phyloP scores from a whole-genome alignment of 2,888 invertebrate species.

The Heliconius aoede region DNA sequence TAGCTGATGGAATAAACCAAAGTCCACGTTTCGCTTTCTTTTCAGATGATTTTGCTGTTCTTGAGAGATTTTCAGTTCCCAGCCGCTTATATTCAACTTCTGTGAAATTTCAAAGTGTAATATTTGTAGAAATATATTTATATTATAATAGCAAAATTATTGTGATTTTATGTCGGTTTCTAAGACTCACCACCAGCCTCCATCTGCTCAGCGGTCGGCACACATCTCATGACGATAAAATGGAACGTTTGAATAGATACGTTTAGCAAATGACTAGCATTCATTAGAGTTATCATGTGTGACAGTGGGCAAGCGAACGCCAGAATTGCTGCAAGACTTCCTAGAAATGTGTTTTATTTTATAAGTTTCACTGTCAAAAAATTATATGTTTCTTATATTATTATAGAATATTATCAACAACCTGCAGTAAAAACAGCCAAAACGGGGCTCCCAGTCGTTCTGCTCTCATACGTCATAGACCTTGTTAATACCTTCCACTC shows the following conservation, averaged over 20 bases:
- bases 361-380: background rate
- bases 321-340: constrained; percentile 85
- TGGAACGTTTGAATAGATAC: constrained; percentile 78
- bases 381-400: background rate
- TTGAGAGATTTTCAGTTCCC: constrained; percentile 64
- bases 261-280: constrained; percentile 81
- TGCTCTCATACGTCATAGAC: constrained; percentile 84
- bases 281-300: constrained; percentile 85
- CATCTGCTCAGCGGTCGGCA: constrained; percentile 81
- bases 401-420: constrained; percentile 49
- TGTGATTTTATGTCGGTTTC: background rate
- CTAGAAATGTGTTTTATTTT: constrained; percentile 63
- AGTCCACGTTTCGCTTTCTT: constrained; percentile 72
- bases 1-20: constrained; percentile 81
- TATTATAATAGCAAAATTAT: background rate
- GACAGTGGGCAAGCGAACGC: constrained; percentile 86
- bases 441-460: constrained; percentile 85
- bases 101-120: constrained; percentile 51
- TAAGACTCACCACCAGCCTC: constrained; percentile 74
- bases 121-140: background rate
- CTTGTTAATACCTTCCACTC: constrained; percentile 86
- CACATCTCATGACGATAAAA: constrained; percentile 81
- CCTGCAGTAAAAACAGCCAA: constrained; percentile 86
- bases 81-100: constrained; percentile 80
- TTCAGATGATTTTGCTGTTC: constrained; percentile 60